Percentiles rank a stretch among this genome's conserved stretches.
Conservation (phyloP, 2,797 vertebrate species). For the Enteromius paludinosus region DNA sequence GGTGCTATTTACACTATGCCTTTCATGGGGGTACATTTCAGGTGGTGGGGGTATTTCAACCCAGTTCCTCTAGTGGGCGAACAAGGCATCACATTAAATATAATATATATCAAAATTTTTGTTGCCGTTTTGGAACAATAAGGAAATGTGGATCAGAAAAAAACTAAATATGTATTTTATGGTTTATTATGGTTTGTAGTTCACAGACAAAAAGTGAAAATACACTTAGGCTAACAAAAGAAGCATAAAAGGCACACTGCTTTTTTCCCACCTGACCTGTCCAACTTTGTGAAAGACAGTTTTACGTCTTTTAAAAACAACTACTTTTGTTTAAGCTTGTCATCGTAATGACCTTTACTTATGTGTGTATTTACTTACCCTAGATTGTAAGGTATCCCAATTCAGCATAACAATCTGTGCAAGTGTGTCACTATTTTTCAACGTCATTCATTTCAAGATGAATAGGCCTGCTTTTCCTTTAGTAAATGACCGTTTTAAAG, state of each 20-base stretch:
- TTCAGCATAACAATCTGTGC: not conserved
- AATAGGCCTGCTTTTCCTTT: not conserved
- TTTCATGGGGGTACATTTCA: not conserved
- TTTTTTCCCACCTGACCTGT: not conserved
- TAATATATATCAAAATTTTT: not conserved
- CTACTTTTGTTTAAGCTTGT: not conserved
- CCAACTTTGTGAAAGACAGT: not conserved
- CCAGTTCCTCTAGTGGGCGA: not conserved
- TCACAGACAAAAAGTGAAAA: not conserved
- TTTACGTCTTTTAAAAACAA: not conserved
- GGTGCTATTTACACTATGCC: slow-evolving; percentile 6
- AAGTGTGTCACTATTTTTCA: not conserved
- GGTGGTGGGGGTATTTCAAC: not conserved
- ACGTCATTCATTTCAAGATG: not conserved
- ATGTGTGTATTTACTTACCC: not conserved
- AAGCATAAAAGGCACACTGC: not conserved
- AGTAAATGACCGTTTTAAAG: not conserved
- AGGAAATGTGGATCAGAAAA: not conserved
- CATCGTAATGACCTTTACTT: not conserved
- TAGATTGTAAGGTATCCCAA: not conserved
- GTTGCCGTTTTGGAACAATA: not conserved
- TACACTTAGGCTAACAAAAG: not conserved
- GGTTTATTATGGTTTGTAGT: not conserved
- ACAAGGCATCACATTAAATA: not conserved
- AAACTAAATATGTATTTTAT: not conserved